These are phyloP conservation scores for Macrotrachela quadricornifera DNA, from an alignment of 1,140 invertebrate genomes.

Conservation along the genomic window DNA sequence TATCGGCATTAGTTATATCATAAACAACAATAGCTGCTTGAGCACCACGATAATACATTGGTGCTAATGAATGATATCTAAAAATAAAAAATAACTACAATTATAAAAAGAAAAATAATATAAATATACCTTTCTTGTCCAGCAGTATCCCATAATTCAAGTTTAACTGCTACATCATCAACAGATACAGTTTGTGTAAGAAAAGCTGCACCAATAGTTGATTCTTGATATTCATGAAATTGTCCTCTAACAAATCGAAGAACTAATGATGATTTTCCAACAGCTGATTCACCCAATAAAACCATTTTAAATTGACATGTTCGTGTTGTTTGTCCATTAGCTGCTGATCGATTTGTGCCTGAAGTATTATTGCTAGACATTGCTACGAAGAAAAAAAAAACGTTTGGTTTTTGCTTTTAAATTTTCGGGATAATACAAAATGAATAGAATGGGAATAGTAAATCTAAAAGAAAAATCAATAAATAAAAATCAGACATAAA, in stretches of 20 bases:
- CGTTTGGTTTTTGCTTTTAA: too few relatives aligned
- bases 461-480: too few relatives aligned
- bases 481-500: too few relatives aligned
- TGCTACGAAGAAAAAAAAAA: too few relatives aligned
- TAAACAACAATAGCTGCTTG: slow-evolving; percentile 73
- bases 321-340: background rate
- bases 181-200: slow-evolving; percentile 31
- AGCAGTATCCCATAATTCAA: slow-evolving; percentile 58
- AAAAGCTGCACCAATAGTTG: slow-evolving; percentile 22
- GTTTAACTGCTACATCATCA: slow-evolving; percentile 25
- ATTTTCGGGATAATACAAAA: too few relatives aligned
- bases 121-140: slow-evolving; percentile 47
- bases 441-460: too few relatives aligned
- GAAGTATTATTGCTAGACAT: too few relatives aligned
- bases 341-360: too few relatives aligned
- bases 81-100: too few relatives aligned
- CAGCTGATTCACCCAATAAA: slow-evolving; percentile 10
- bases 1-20: slow-evolving; percentile 81
- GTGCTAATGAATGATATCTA: slow-evolving; percentile 61
- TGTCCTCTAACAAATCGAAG: slow-evolving; percentile 11
- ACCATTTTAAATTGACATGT: slow-evolving; percentile 10
- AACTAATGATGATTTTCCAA: slow-evolving; percentile 11
- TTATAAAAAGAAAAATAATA: too few relatives aligned
- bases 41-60: slow-evolving; percentile 78
- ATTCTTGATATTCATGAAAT: slow-evolving; percentile 12